Conservation (phyloP, 1,140 invertebrate genomes). For the Drosophila ambigua region DNA sequence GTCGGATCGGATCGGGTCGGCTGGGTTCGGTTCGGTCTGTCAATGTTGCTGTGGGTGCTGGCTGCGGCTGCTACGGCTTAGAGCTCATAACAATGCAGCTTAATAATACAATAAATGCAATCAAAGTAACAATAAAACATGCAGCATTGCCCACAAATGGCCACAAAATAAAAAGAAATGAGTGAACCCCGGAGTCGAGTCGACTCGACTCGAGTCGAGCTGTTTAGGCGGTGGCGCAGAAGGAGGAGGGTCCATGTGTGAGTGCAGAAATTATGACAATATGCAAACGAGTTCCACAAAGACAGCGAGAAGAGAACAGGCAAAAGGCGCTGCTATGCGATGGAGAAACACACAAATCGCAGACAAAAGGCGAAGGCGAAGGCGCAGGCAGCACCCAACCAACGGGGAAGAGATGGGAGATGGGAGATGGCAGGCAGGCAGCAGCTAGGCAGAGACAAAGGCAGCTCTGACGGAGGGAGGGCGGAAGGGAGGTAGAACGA, state of each 20-base stretch:
- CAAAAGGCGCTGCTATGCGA: constrained; percentile 55
- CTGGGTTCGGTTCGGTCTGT: background rate
- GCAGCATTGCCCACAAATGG: constrained; percentile 77
- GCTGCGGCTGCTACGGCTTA: constrained; percentile 53
- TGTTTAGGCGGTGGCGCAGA: constrained; percentile 15
- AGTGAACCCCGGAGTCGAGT: constrained; percentile 38
- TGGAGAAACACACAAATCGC: constrained; percentile 60
- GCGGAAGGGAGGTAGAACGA: background rate
- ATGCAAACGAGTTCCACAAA: constrained; percentile 80
- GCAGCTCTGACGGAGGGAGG: background rate
- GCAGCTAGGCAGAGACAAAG: constrained; percentile 33
- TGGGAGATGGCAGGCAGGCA: constrained; percentile 47
- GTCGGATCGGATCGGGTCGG: background rate
- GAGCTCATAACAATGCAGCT: constrained; percentile 75
- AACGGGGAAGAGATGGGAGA: constrained; percentile 8
- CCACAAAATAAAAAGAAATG: constrained; percentile 62
- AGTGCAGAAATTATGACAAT: constrained; percentile 78
- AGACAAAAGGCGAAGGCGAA: constrained; percentile 69
- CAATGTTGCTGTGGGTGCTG: constrained; percentile 38
- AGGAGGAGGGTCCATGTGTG: constrained; percentile 28
- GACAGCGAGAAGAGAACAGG: constrained; percentile 47
- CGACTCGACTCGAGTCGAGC: constrained; percentile 32
- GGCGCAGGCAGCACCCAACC: constrained; percentile 42
- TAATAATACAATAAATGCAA: constrained; percentile 83
- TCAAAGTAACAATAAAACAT: constrained; percentile 84